Evolutionary conservation across 1,140 invertebrate genomes (phyloP), one percentile per base, ranked within the genome.

Genomic region (Tetramorium alpestre): DNA sequence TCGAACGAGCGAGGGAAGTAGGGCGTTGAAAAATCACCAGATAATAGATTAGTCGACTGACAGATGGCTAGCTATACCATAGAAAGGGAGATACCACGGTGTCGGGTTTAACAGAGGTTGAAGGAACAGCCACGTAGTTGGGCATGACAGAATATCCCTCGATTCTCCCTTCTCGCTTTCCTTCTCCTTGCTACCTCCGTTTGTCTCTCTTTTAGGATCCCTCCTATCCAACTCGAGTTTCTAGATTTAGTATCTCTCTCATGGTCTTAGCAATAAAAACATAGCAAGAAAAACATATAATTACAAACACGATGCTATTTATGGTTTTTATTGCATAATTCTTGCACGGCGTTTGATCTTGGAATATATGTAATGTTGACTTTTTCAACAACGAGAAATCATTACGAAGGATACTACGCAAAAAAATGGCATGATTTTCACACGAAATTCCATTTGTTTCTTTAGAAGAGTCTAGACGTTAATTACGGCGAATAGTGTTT

Each of bases 41-140:
- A 88, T 88, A 87, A 88, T 87, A 86, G 87, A 88, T 88, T 88
- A 88, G 75, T 82, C 85, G 77, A 38, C 49, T 88, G 87, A 87
- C 87, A 88, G 87, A 88, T 88, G 85, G 85, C 56, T 77, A 64
- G 75, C 86, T 87, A 51, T 70, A 47, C 25, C n/a, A 33, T 49
- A 13, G 60, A 82, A 69, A 78, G 73, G 60, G 85, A 77, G 65
- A 87, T 78, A 87, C 56, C 38, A 75, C 72, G 51, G 38, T 87
- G 65, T 87, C 81, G 85, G 51, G 60, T 78, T 78, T 78, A 88
- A 65, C 44, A 44, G 51, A 86, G 64, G 51, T 25, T 49, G 54
- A 49, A 86, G 41, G 64, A 81, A 41, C 49, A 81, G 56, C 22
- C 16, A 64, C 33, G 25, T 78, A 67, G 38, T 58, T 18, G 33